Percentiles rank a stretch among this genome's conserved stretches.
These are phyloP conservation scores for Etheostoma cragini DNA, from an alignment of 2,113 vertebrate genomes.

Conservation along the genomic window DNA sequence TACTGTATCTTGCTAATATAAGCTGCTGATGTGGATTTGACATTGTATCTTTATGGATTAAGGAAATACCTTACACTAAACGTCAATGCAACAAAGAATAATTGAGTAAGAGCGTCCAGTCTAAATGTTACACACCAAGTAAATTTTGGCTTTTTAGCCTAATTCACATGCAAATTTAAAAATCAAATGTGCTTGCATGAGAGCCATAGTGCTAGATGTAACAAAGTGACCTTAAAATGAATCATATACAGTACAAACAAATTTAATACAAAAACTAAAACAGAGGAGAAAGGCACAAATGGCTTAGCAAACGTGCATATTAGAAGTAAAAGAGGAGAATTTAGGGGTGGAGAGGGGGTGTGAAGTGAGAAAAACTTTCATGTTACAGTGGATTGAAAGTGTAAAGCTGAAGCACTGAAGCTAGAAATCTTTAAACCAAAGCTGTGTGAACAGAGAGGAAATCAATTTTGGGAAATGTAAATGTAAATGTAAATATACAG, in stretches of 20 bases:
- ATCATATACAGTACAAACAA: not conserved
- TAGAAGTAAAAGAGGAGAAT: slow-evolving; percentile 4
- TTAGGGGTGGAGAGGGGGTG: not conserved
- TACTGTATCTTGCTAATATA: not conserved
- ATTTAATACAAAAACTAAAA: not conserved
- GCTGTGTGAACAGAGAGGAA: not conserved
- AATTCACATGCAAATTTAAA: slow-evolving; percentile 9
- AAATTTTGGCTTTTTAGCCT: not conserved
- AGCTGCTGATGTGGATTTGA: not conserved
- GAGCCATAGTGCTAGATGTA: not conserved
- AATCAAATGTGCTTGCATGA: not conserved
- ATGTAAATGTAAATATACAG: not conserved
- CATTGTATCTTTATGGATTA: not conserved
- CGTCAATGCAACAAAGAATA: not conserved
- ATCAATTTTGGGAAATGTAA: not conserved
- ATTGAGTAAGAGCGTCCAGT: not conserved
- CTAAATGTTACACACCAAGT: not conserved
- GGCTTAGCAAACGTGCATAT: not conserved
- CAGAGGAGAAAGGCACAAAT: not conserved
- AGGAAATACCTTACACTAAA: not conserved
- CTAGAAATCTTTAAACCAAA: slow-evolving; percentile 11
- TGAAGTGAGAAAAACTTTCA: not conserved
- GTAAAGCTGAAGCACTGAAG: not conserved
- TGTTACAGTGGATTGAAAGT: not conserved
- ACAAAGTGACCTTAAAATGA: slow-evolving; percentile 10